phyloP scores from a whole-genome alignment of 2,797 vertebrate species.

The Liparis tanakae region DNA sequence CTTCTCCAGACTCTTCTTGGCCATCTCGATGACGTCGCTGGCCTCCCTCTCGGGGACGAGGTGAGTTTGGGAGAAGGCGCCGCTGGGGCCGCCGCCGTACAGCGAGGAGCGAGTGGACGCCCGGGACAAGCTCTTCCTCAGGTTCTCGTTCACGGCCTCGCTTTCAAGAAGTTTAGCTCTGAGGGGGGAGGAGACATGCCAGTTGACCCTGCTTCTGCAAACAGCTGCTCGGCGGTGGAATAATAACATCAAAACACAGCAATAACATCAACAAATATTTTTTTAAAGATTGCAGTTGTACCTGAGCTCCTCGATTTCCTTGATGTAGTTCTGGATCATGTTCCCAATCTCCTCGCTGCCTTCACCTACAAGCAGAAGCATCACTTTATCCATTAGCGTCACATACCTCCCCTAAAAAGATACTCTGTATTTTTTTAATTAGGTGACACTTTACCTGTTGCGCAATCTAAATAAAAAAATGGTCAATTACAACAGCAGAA shows the following conservation, averaged over 20 bases:
- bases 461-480: no score
- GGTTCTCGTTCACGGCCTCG: conserved; percentile 93
- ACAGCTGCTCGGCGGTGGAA: not conserved
- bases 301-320: conserved; percentile 98
- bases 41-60: conserved; percentile 91
- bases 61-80: conserved; percentile 82
- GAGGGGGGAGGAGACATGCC: not conserved
- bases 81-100: conserved; percentile 83
- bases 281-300: conserved; percentile 55
- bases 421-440: no score
- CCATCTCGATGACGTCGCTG: conserved; percentile 93
- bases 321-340: conserved; percentile 98
- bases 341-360: conserved; percentile 96
- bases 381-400: not conserved
- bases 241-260: not conserved
- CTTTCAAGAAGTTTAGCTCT: conserved; percentile 97
- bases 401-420: not conserved
- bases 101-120: conserved; percentile 88
- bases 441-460: no score
- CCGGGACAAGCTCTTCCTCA: conserved; percentile 91
- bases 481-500: not conserved
- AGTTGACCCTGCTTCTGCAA: accelerated
- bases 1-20: conserved; percentile 95
- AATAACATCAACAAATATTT: not conserved
- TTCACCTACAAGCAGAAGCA: conserved; percentile 84